Evolutionary conservation across 2,797 vertebrate species (phyloP), one percentile per base, ranked within the genome.

Genomic region (Coccyzus lansbergi): DNA sequence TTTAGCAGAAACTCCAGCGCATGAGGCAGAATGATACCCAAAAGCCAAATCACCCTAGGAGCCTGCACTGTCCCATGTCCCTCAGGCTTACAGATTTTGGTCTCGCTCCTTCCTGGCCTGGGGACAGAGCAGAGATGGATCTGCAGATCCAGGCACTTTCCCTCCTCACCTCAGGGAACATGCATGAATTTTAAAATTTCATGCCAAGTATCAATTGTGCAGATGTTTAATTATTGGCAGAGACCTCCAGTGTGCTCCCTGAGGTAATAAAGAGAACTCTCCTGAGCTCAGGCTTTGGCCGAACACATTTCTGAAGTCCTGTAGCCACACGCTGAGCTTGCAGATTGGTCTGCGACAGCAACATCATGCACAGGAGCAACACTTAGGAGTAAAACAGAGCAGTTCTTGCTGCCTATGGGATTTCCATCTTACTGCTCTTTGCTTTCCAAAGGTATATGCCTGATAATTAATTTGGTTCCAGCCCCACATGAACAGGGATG

Each of bases 181-280:
- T 10, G 0, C 67, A 64, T 8, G 75, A 53, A 88, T 78, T 84
- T 90, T n/a, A 65, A 34, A 38, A 31, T 78, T 95, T 70, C 91
- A 83, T 96, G 95, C 90, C 71, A 58, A 93, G 53, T 53, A 71
- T 86, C 83, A 67, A 26, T 15, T 42, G 62, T 85, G 94, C 96
- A 96, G 94, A 78, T 94, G 95, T 86, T 72, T 83, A 74, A 59
- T 70, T 93, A 64, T 91, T 96, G 92, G 94, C 92, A 80, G 78
- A 51, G 10, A 59, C 28, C 46, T 38, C 4, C 0, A 22, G 3
- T 2, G 24, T 8, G 71, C 44, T 91, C 93, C 90, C 80, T 5
- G 60, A 84, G 84, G 84, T 89, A 20, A 38, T 38, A 44, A 31
- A 72, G 62, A 60, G 65, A 93, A 56, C 52, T 31, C 83, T 86